Evolutionary conservation across 2,888 invertebrate species (phyloP).

Genomic region (Thumatha senex): DNA sequence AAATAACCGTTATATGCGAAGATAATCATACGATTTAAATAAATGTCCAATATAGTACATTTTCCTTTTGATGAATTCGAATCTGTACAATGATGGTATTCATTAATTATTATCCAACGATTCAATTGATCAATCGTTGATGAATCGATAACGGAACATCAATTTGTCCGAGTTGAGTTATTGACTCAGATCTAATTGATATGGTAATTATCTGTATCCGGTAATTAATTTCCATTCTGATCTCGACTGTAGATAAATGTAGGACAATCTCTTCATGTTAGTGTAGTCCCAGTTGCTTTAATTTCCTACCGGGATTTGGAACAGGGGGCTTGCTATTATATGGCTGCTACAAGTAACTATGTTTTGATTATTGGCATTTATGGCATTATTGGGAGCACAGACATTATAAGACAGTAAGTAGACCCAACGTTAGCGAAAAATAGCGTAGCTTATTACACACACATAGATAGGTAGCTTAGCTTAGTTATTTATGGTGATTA

Average conservation of each 20-base stretch:
- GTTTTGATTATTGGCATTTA: no score
- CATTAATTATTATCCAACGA: constrained; percentile 16
- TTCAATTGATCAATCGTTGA: constrained; percentile 23
- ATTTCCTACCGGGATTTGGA: no score
- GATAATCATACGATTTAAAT: background rate
- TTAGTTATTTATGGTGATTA: no score
- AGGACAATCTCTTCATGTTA: no score
- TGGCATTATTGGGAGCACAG: no score
- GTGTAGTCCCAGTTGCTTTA: no score
- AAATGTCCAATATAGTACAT: constrained; percentile 1
- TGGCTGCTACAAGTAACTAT: no score
- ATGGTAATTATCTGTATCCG: constrained; percentile 2
- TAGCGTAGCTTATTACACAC: no score
- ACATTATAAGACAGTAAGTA: no score
- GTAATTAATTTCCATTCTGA: background rate
- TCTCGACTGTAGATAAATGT: background rate
- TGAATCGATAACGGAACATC: constrained; percentile 19
- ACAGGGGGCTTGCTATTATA: no score
- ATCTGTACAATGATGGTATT: constrained; percentile 7
- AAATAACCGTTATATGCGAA: background rate
- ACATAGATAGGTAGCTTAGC: no score
- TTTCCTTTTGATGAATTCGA: constrained; percentile 11
- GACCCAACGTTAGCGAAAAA: no score
- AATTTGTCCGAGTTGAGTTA: constrained; percentile 24
- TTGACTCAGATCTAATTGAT: constrained; percentile 26